These are phyloP conservation scores for Rutpela maculata DNA, from an alignment of 2,888 invertebrate genomes.

Conservation along the genomic window DNA sequence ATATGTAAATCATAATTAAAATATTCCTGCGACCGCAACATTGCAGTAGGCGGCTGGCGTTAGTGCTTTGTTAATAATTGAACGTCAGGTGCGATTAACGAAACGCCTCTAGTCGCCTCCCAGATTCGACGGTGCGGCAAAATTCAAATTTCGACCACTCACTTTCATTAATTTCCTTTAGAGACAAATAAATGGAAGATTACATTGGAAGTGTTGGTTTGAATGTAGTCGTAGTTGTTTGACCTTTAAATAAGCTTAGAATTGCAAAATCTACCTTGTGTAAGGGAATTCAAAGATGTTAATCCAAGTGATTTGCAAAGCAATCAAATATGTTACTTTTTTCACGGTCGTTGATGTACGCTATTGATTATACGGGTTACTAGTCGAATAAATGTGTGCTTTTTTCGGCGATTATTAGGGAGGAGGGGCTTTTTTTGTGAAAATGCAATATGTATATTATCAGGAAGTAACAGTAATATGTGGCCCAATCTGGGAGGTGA, in stretches of 20 bases:
- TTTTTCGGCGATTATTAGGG: too few species aligned
- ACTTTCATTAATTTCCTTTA: constrained; percentile 69
- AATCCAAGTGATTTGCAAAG: too few species aligned
- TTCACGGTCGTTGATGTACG: too few species aligned
- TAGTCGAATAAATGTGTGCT: too few species aligned
- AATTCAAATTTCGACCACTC: constrained; percentile 63
- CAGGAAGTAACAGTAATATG: too few species aligned
- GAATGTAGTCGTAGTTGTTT: neutral
- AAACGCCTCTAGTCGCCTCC: constrained; percentile 64
- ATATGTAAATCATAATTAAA: constrained; percentile 72
- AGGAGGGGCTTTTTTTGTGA: too few species aligned
- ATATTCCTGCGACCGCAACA: constrained; percentile 69
- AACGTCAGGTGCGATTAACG: constrained; percentile 71
- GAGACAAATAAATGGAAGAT: constrained; percentile 30
- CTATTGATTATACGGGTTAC: too few species aligned
- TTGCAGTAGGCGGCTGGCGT: constrained; percentile 65
- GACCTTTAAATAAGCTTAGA: neutral
- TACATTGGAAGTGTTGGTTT: constrained; percentile 27
- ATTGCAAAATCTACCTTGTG: neutral
- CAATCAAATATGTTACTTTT: too few species aligned
- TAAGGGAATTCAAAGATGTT: neutral
- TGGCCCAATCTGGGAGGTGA: too few species aligned
- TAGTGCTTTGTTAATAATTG: constrained; percentile 72
- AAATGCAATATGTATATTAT: too few species aligned
- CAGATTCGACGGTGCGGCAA: constrained; percentile 62